Conservation (phyloP, 2,797 vertebrate species). For the Danio aesculapii region DNA sequence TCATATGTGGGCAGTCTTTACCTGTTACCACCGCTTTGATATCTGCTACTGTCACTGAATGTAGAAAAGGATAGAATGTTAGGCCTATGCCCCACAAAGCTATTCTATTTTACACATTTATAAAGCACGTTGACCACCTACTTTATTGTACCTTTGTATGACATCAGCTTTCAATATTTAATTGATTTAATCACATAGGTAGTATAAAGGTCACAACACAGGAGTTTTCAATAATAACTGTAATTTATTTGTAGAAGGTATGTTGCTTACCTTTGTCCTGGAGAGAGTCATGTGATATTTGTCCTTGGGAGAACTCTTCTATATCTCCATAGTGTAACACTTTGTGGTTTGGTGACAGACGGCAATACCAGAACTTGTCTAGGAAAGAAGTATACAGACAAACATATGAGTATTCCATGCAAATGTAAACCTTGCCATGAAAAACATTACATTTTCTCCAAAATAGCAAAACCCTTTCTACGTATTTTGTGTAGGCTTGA, state of each 20-base stretch:
- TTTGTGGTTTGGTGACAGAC: constrained; percentile 89
- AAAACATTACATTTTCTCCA: no score
- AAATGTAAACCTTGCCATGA: no score
- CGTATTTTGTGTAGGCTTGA: no score
- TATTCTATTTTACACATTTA: background rate
- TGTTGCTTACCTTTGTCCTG: constrained; percentile 85
- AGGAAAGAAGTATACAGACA: background rate
- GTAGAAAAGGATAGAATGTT: background rate
- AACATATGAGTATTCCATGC: background rate
- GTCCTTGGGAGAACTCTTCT: constrained; percentile 87
- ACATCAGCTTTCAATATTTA: background rate
- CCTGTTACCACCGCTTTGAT: constrained; percentile 89
- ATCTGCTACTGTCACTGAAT: constrained; percentile 86
- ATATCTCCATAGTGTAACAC: constrained; percentile 88
- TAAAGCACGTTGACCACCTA: background rate
- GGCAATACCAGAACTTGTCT: constrained; percentile 91
- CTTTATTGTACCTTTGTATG: background rate
- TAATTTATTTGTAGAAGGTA: background rate
- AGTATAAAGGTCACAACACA: background rate
- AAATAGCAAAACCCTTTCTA: no score
- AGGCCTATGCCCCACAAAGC: no score
- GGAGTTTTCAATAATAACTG: background rate
- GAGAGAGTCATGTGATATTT: constrained; percentile 86
- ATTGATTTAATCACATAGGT: background rate
- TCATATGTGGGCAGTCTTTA: constrained; percentile 89